These are phyloP conservation scores for Acyrthosiphon pisum DNA, from an alignment of 1,140 invertebrate genomes.

Conservation along the genomic window DNA sequence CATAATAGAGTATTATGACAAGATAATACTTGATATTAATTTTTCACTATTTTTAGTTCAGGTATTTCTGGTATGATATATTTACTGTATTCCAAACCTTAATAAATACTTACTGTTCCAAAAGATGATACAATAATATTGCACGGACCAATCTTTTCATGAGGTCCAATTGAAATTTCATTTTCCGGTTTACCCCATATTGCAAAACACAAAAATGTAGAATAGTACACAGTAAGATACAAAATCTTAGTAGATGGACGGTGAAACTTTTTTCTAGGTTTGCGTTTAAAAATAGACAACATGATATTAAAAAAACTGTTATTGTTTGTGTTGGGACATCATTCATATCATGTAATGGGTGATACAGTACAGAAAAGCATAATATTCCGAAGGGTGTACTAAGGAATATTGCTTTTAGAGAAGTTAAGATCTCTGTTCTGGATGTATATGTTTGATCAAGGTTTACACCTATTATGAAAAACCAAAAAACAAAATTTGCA, in stretches of 20 bases:
- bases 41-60: not conserved
- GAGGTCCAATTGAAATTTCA: constrained; percentile 74
- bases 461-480: constrained; percentile 67
- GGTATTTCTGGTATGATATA: not conserved
- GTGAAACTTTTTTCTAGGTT: not conserved
- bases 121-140: constrained; percentile 71
- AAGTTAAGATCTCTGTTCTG: constrained; percentile 65
- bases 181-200: constrained; percentile 73
- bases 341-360: constrained; percentile 75
- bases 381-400: constrained; percentile 76
- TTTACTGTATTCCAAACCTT: not conserved
- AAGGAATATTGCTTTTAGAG: constrained; percentile 68
- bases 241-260: not conserved
- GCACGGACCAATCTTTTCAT: constrained; percentile 79
- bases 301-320: constrained; percentile 8
- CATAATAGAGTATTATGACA: not conserved
- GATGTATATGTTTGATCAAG: constrained; percentile 59
- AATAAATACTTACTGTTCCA: constrained; percentile 70
- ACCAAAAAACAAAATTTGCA: constrained; percentile 74
- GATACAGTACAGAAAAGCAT: constrained; percentile 76
- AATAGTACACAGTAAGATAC: constrained; percentile 67
- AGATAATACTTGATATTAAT: not conserved
- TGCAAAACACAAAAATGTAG: constrained; percentile 65
- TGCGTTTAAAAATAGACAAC: not conserved
- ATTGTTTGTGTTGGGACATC: constrained; percentile 56